Evolutionary conservation across 2,113 vertebrate genomes (phyloP), one percentile per base, ranked within the genome.

Genomic region (Azemiops feae): DNA sequence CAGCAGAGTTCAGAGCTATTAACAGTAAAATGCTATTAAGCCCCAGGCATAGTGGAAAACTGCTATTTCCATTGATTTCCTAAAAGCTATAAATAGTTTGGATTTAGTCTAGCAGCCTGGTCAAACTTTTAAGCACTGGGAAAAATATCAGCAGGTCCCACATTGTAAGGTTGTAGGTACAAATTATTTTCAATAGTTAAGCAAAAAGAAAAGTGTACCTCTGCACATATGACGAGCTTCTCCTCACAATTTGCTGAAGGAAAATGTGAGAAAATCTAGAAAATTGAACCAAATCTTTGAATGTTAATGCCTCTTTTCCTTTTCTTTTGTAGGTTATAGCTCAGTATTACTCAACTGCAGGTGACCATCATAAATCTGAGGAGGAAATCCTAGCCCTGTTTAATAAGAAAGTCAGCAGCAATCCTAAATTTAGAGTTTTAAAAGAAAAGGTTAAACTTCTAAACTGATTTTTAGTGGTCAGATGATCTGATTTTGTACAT

Each of bases 371-470:
- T 96, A 98, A 94, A 93, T 98, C 98, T 0, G 98, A 99, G 94
- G 98, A 98, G 92, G 98, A 99, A 5, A 96, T 99, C 87, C 96
- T 98, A 3, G 97, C 96, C 52, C 94, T 97, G 54, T 99, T 99
- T 97, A 99, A 99, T 97, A 98, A 98, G 97, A 99, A 99, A 96
- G 96, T 99, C 94, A 98, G 96, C 87, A 98, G 96, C 89, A 99
- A 99, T 96, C 99, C 99, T 7, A 98, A 98, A 93, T 99, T 99
- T 94, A 98, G 94, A 97, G 95, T 99, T 94, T 89, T 99, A 16
- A 99, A 99, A 97, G 99, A 99, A 53, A 98, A 96, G 97, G 98
- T 99, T 64, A 98, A 97, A 94, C 99, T 99, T 91, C 1, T 99
- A 50, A 98, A 98, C 92, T 97, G 95, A 52, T 6, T 60, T 54